Percentiles rank a stretch among this genome's conserved stretches.
phyloP scores from a whole-genome alignment of 2,888 invertebrate genomes.

The Meta bourneti region DNA sequence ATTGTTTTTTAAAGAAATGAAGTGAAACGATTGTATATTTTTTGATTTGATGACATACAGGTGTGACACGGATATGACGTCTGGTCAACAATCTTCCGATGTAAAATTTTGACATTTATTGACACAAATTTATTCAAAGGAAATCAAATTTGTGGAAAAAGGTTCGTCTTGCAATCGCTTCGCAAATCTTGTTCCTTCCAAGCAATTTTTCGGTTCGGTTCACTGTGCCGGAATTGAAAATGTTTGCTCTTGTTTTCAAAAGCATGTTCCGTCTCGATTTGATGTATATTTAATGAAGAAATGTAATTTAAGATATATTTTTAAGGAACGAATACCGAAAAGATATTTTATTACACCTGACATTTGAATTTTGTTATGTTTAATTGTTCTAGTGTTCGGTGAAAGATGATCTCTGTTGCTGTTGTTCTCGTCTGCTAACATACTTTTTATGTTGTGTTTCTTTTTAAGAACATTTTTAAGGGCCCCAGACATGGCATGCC shows the following conservation, averaged over 20 bases:
- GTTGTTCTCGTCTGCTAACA: no score
- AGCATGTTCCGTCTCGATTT: constrained; percentile 11
- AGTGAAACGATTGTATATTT: constrained; percentile 55
- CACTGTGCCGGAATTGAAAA: not conserved
- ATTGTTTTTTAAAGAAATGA: constrained; percentile 27
- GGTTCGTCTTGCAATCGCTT: constrained; percentile 1
- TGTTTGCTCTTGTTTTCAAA: constrained; percentile 16
- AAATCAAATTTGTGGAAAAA: constrained; percentile 12
- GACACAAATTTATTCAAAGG: constrained; percentile 16
- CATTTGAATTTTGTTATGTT: no score
- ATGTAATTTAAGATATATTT: no score
- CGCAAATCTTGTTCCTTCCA: not conserved
- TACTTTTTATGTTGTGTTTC: no score
- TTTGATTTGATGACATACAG: constrained; percentile 62
- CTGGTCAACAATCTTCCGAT: constrained; percentile 39
- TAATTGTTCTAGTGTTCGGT: no score
- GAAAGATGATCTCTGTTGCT: no score
- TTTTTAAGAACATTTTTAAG: no score
- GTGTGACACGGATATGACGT: constrained; percentile 75
- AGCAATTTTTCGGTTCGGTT: not conserved
- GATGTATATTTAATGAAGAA: no score
- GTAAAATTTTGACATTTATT: constrained; percentile 50
- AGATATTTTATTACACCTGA: no score
- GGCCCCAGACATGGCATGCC: no score
- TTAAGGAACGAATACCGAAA: no score